Evolutionary conservation across 2,113 vertebrate species (phyloP), one percentile per base, ranked within the genome.

Genomic region (Petaurus breviceps): DNA sequence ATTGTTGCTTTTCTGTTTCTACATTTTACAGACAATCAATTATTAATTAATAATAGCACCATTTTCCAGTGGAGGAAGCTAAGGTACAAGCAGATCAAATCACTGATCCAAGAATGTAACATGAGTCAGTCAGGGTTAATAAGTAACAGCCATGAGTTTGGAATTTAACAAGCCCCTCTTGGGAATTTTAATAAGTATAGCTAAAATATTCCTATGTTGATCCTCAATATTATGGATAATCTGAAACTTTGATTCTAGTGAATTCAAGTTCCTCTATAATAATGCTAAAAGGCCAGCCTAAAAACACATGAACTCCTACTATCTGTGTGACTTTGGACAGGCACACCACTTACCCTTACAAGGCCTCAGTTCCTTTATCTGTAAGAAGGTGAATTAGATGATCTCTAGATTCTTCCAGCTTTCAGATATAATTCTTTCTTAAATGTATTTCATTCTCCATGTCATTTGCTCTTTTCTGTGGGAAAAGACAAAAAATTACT

Each of bases 81-180:
- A 95, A 93, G 91, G 94, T 91, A 95, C n/a, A 61, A 93, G 90
- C 50, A n/a, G 28, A 19, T 43, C 89, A 94, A 97, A 49, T 96
- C 89, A 95, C 93, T 92, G 91, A 95, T 94, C 61, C 95, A 43
- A 52, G 95, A 96, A 93, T 92, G 90, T 94, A 95, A 89, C 54
- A 14, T 1, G 25, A 8, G 8, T 92, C 92, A 46, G 90, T 97
- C 68, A 93, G 92, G 68, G 51, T 2, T 51, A 89, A 50, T 37
- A 94, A 97, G 97, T 96, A 98, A 97, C 50, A 95, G 31, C 92
- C 0, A 0, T 51, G 7, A 84, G 91, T 89, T n/a, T 90, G 94
- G 51, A 93, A 68, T 0, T 84, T 43, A 43, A 84, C 1, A 84
- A 77, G 50, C n/a, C 3, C 46, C n/a, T 51, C 53, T 47, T 46